Evolutionary conservation across 2,888 invertebrate genomes (phyloP), one percentile per base, ranked within the genome.

Genomic region (Toxonevra muliebris): DNA sequence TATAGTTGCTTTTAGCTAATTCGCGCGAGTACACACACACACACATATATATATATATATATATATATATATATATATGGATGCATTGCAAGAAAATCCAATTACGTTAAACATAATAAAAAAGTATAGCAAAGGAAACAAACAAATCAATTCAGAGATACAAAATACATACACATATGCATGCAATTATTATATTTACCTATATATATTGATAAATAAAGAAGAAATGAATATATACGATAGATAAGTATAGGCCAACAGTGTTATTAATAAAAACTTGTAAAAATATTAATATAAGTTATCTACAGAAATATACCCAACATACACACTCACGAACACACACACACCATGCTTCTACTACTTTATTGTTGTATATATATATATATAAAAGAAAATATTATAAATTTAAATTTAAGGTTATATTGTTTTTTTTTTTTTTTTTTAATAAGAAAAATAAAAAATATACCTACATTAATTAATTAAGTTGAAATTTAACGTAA

Each of bases 111-210:
- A 15, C 5, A 41, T 30, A 66, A 57, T 42, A 63, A 2, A 48
- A 48, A 8, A 48, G 15, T 48, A 15, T 15, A n/a, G 48, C 15
- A 48, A n/a, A 43, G 2, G 3, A 48, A n/a, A 48, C 4, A 48
- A 48, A 48, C 2, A 48, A 48, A 48, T 48, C 12, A 15, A 48
- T 48, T 48, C 15, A 48, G 8, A 48, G 2, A 48, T n/a, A 48
- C 48, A n/a, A 71, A 70, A 71, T 65, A 69, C 61, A 60, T 45
- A 68, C 57, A 58, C 15, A 69, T 57, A 70, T 70, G 54, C 59
- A 63, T 11, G 19, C 53, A 53, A 12, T 53, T 9, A 19, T 12
- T 53, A 15, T 53, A 15, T 48, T 13, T 48, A 48, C 11, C 5
- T 48, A 48, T 48, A 48, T 48, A 15, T 48, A 48, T 48, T n/a